Base-by-base conservation (phyloP, 2,113 vertebrate species). In the Cololabis saira region DNA sequence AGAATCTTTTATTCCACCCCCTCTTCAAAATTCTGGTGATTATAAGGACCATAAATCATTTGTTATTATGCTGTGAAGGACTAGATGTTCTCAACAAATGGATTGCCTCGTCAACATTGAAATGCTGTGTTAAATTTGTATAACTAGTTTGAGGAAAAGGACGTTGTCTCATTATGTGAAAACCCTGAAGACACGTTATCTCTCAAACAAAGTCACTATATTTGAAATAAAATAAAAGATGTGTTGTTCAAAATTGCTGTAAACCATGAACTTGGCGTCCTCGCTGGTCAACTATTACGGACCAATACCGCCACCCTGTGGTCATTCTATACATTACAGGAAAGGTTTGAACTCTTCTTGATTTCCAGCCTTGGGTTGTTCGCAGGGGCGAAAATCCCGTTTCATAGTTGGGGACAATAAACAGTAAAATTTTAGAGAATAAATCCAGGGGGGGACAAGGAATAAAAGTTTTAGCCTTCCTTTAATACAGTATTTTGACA, bases 231-330 rank as follows among this genome's bases (percentile, higher is more conserved):
- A 47, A n/a, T 41, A 61, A 55, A 12, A 45, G 24, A 24, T 3
- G n/a, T 22, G 21, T 9, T 17, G 4, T 7, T 58, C 7, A 14
- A 19, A 54, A 74, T 22, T 40, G 3, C 6, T 37, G 6, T 11
- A 37, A 37, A 11, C 33, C 33, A 37, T 27, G 3, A 27, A 27
- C 24, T 27, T 27, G 2, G 24, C 24, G 24, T 27, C 24, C 24
- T 27, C 24, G 24, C 11, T 17, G 3, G 24, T 54, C 27, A 47
- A 12, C 13, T 47, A 1, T 12, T 21, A 19, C 8, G 2, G 24
- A 4, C 50, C 56, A 52, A 44, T 56, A 69, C 48, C 43, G 18
- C 67, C 80, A 52, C 18, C 84, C 69, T 27, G 56, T 78, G 84
- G 74, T 3, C 59, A 55, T 1, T 33, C 27, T 13, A 19, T 0